Evolutionary conservation across 1,140 invertebrate species (phyloP), one percentile per base, ranked within the genome.

Genomic region (Copidosoma floridanum): DNA sequence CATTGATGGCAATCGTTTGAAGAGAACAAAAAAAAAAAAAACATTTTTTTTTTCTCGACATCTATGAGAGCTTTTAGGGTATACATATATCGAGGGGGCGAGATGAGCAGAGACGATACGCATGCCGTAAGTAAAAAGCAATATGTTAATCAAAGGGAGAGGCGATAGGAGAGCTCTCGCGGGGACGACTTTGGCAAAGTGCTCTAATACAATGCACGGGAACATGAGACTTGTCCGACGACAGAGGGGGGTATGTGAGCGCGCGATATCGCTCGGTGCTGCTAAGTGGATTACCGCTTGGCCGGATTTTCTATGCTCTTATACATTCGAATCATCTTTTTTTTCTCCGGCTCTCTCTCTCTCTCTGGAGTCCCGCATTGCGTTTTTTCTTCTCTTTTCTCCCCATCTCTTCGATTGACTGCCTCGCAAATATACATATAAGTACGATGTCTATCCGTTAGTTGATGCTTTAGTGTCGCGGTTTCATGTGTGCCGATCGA

Each of bases 131-230:
- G 21, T 54, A 40, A 32, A 50, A 44, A 27, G 52, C 59, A 61
- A 61, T 56, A 61, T 56, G 59, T 55, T 61, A 61, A 61, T 61
- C 59, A 56, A 61, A 56, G 59, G 26, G 20, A 44, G 43, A 40
- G 6, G 44, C 32, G 59, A 55, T 55, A 61, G 26, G 20, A 41
- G 11, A 21, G 12, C 12, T n/a, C 37, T 27, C 24, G 52, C 40
- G 56, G 32, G 20, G 29, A 20, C 24, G 51, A 40, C 18, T 57
- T n/a, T 24, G 41, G 51, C 53, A 61, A 61, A 61, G 59, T 61
- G 46, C 29, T 40, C 47, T 38, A 62, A 56, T 56, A 57, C 60
- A 57, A 62, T 57, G 46, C 48, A 20, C 20, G 10, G n/a, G n/a
- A 35, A 21, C 40, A 4, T 23, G 44, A 50, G 29, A 29, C 32